Percentiles rank a stretch among this genome's conserved stretches.
These are phyloP conservation scores for Dendrocincla fuliginosa DNA, from an alignment of 2,797 vertebrate genomes.

Conservation along the genomic window DNA sequence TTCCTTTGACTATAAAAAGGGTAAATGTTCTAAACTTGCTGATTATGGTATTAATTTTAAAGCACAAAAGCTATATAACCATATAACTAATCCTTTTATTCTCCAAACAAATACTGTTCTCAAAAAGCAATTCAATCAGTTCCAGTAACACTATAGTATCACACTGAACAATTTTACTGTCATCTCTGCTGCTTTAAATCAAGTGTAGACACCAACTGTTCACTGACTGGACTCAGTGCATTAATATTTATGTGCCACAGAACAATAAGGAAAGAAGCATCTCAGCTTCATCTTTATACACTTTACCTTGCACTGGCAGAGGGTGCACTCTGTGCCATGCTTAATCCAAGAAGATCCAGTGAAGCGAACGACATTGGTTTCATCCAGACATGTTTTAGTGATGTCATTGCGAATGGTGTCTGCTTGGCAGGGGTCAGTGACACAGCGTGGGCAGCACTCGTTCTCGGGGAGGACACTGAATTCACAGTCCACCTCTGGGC, in stretches of 20 bases:
- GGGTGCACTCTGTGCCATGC: conserved; percentile 95
- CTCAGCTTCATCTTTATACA: neutral
- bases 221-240: neutral
- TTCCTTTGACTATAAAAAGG: neutral
- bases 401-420: conserved; percentile 94
- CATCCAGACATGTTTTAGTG: conserved; percentile 95
- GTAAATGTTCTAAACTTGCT: neutral
- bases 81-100: neutral
- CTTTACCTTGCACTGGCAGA: conserved; percentile 97
- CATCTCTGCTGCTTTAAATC: neutral
- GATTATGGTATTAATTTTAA: neutral
- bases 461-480: conserved; percentile 92
- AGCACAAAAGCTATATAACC: neutral
- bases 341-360: conserved; percentile 97
- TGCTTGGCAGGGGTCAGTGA: conserved; percentile 92
- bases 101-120: neutral
- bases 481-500: conserved; percentile 92
- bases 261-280: neutral
- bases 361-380: conserved; percentile 90
- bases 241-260: neutral
- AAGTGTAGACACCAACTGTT: neutral
- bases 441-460: conserved; percentile 92
- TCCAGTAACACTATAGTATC: neutral
- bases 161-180: neutral
- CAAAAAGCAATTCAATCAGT: neutral